Evolutionary conservation across 2,113 vertebrate species (phyloP), one percentile per base, ranked within the genome.

Genomic region (Pardalotus punctatus): DNA sequence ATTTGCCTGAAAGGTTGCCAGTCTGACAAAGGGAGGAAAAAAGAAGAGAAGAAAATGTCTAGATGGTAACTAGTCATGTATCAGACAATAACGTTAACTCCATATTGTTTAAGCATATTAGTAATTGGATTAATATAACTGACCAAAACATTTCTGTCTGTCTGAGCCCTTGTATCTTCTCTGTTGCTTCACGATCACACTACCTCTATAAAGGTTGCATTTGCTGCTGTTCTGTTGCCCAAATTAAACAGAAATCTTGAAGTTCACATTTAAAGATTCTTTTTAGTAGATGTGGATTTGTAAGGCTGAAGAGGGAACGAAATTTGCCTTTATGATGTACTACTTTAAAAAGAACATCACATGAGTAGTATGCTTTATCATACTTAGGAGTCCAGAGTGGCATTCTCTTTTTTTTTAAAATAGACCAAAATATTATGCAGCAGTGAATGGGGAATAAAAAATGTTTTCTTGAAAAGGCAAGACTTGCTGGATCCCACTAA

Each of bases 191-290:
- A 18, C 29, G 8, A 25, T 78, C 28, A 18, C 15, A 23, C 15
- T 66, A 1, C 5, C 6, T 64, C 29, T 29, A 27, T 29, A 45
- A 73, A 74, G 0, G 0, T 13, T 79, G 20, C 10, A 45, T 66
- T 77, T 62, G 9, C 67, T 81, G 28, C 35, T 45, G 5, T 70
- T 78, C 3, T 0, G 22, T 54, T 35, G 4, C 25, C 10, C 24
- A 87, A 42, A 56, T 25, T 62, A 76, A 61, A 29, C 2, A 74
- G 7, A n/a, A 53, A 3, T 51, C 36, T 48, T 61, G 21, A 82
- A 71, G 15, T 43, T 40, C 51, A 3, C 38, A 51, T 15, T 64
- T 54, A 19, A 60, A 40, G 9, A 23, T 47, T 60, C 7, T 33
- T 88, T 69, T 43, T 50, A 56, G 38, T 64, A 66, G 19, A 29